Evolutionary conservation across 2,797 vertebrate genomes (phyloP).

Genomic region (Myotis vivesi): DNA sequence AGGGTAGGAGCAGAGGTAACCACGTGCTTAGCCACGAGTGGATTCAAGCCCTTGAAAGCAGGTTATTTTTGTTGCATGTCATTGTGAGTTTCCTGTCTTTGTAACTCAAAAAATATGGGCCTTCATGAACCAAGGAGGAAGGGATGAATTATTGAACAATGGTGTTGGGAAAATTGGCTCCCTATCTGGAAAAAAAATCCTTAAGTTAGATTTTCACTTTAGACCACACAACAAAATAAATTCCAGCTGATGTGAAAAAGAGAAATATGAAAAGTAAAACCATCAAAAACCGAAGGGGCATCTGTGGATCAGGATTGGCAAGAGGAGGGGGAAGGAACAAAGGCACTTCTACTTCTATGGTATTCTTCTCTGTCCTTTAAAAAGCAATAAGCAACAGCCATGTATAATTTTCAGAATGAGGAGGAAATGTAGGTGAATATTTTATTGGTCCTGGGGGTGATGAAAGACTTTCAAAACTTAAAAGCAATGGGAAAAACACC

Average conservation of each 20-base stretch:
- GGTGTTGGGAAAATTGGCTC: conserved; percentile 68
- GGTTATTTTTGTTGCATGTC: conserved; percentile 73
- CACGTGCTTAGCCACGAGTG: background rate
- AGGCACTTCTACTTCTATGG: background rate
- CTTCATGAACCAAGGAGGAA: conserved; percentile 63
- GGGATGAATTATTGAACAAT: conserved; percentile 76
- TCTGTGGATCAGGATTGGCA: background rate
- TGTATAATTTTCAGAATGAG: background rate
- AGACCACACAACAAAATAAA: conserved; percentile 65
- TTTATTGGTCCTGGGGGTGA: background rate
- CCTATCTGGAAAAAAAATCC: conserved; percentile 49
- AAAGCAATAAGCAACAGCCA: background rate
- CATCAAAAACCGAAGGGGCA: background rate
- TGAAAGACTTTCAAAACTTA: conserved; percentile 9
- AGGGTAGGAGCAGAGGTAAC: conserved; percentile 8
- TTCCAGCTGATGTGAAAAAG: conserved; percentile 52
- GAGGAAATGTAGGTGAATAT: background rate
- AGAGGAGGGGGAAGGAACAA: background rate
- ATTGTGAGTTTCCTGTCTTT: conserved; percentile 76
- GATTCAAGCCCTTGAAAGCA: conserved; percentile 1
- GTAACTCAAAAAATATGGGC: conserved; percentile 73
- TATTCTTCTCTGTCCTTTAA: background rate
- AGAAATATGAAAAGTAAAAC: conserved; percentile 47
- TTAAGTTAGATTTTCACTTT: conserved; percentile 61
- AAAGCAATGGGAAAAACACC: background rate